Conservation (phyloP, 2,888 invertebrate species). For the Drosophila quasianomalipes region DNA sequence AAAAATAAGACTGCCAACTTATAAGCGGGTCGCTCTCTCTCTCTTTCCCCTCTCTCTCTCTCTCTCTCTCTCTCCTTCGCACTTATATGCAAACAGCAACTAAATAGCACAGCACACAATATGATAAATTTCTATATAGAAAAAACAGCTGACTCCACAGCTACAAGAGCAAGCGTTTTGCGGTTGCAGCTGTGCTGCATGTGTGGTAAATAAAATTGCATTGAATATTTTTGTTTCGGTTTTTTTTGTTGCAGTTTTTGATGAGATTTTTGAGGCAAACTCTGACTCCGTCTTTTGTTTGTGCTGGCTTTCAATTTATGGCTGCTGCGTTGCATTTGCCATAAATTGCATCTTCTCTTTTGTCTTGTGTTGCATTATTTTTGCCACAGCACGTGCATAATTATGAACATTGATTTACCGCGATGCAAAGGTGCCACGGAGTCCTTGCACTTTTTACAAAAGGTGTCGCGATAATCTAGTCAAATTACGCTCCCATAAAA, state of each 20-base stretch:
- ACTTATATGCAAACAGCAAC: slow-evolving; percentile 61
- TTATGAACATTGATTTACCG: slow-evolving; percentile 50
- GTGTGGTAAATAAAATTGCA: slow-evolving; percentile 73
- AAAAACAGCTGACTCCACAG: background rate
- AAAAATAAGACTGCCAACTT: slow-evolving; percentile 39
- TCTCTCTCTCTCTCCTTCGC: slow-evolving; percentile 16
- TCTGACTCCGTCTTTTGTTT: slow-evolving; percentile 54
- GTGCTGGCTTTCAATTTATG: slow-evolving; percentile 67
- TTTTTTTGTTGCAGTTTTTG: slow-evolving; percentile 46
- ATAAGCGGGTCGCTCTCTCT: slow-evolving; percentile 26
- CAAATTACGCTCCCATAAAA: background rate
- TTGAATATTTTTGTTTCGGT: slow-evolving; percentile 71
- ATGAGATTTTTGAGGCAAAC: slow-evolving; percentile 63
- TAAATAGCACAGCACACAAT: slow-evolving; percentile 70
- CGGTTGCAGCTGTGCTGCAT: slow-evolving; percentile 32
- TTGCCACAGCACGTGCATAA: slow-evolving; percentile 55
- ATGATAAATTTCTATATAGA: slow-evolving; percentile 67
- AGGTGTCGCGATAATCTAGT: slow-evolving; percentile 4
- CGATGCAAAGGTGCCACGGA: background rate
- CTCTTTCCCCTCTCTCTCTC: background rate
- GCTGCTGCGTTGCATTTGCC: slow-evolving; percentile 56
- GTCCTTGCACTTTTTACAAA: background rate
- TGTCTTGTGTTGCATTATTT: slow-evolving; percentile 35
- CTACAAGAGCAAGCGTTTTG: slow-evolving; percentile 34
- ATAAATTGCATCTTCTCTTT: slow-evolving; percentile 53